Evolutionary conservation across 2,113 vertebrate genomes (phyloP), one percentile per base, ranked within the genome.

Genomic region (Chinchilla lanigera): DNA sequence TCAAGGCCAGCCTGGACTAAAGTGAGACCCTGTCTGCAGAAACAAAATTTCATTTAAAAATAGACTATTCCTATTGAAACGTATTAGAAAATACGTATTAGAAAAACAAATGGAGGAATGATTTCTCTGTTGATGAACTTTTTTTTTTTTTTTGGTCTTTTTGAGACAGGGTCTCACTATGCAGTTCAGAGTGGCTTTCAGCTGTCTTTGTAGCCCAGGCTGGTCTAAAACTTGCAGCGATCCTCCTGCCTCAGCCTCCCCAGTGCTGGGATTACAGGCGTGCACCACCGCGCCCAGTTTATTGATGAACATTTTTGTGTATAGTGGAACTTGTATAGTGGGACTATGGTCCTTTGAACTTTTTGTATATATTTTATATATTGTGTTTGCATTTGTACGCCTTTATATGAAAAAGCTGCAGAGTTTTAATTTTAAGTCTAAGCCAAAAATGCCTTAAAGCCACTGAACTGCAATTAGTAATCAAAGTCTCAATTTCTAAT

Each of bases 11-110:
- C 60, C 60, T 61, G 33, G 33, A 67, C 14, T 67, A 67, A 14
- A 67, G 65, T 3, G 14, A 67, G 33, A 67, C 33, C 67, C 35
- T n/a, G 35, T 20, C 67, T 38, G 16, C 16, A n/a, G n/a, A n/a
- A n/a, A 20, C 17, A n/a, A 81, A 30, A n/a, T 84, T 85, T 65
- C 88, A 20, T 89, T 77, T 93, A n/a, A 90, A 96, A 61, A 35
- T 93, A 77, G 63, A 35, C 8, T 60, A 35, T 44, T 60, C 9
- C 14, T 28, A 3, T 60, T 71, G 35, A 89, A 86, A 28, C 7
- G 75, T 85, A 65, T 73, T 80, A 33, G 22, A 78, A 71, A 63
- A n/a, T n/a, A 28, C 7, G 75, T 85, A 65, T 73, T 80, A 33
- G 22, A 78, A 71, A 63, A n/a, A n/a, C n/a, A n/a, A n/a, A n/a